Evolutionary conservation across 2,888 invertebrate genomes (phyloP), one percentile per base, ranked within the genome.

Genomic region (Dysmachus trigonus): DNA sequence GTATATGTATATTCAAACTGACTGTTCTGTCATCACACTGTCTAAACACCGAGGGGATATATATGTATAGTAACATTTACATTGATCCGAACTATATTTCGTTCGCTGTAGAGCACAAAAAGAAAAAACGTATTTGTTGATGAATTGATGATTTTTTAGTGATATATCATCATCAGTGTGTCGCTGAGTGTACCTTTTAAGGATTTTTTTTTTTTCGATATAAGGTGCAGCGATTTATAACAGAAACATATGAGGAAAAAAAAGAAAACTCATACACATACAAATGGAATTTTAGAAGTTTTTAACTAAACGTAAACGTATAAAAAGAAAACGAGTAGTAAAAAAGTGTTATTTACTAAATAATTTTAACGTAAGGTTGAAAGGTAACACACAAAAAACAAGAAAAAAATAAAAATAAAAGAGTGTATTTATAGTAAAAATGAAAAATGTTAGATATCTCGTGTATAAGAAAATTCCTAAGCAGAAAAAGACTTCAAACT

Each of bases 201-300:
- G 7, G 18, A 73, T 10, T n/a, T 73, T 73, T 73, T 10, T n/a
- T 73, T 73, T 73, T 31, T 31, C 33, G 1, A 33, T 33, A 6
- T 31, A 73, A 73, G n/a, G n/a, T 35, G 47, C 38, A n/a, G 47
- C 15, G 47, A 47, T 47, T 47, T 47, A 18, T 47, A 18, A 47
- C 47, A 47, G 47, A n/a, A 73, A 41, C 27, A 30, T 38, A 73
- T 41, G 31, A 73, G 10, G 8, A 33, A 62, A 82, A 62, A 35
- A 1, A 83, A 30, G 73, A 38, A 72, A 27, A 72, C 41, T 73
- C 22, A 81, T 53, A n/a, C 47, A 22, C 8, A 84, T 3, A 27
- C n/a, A 84, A 84, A 84, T 73, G 47, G 41, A 84, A 73, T 84
- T 71, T 73, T 84, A 84, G 73, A 84, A 22, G 72, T 84, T 82